These are phyloP conservation scores for Eptesicus fuscus DNA, from an alignment of 2,113 vertebrate genomes.

Conservation along the genomic window DNA sequence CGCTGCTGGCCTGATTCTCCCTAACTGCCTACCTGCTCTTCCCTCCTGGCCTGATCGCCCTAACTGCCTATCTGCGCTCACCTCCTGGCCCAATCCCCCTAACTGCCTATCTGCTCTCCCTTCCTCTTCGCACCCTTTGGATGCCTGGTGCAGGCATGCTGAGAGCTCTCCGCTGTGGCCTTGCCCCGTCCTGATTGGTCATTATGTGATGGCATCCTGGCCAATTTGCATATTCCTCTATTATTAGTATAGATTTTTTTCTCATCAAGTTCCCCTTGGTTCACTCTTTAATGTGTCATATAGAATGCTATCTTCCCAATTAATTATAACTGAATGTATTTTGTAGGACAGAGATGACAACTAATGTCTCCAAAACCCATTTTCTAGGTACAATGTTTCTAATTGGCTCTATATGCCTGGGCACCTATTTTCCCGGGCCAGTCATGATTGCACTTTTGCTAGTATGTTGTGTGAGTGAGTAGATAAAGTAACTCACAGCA, in stretches of 20 bases:
- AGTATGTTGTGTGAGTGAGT: background rate
- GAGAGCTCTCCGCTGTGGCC: too few relatives aligned
- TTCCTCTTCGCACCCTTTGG: too few relatives aligned
- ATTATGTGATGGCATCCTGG: too few relatives aligned
- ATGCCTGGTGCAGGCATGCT: too few relatives aligned
- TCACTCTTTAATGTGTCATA: background rate
- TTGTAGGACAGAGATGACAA: background rate
- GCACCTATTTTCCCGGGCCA: background rate
- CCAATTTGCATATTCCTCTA: too few relatives aligned
- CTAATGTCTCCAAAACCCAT: background rate
- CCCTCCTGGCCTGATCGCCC: too few relatives aligned
- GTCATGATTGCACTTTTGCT: background rate
- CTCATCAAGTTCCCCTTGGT: background rate
- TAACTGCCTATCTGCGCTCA: too few relatives aligned
- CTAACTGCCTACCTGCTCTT: too few relatives aligned
- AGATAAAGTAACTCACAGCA: background rate
- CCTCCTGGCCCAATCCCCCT: too few relatives aligned
- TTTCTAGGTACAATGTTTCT: background rate
- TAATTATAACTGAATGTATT: background rate
- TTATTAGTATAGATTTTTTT: background rate
- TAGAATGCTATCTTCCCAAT: background rate
- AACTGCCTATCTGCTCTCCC: too few relatives aligned
- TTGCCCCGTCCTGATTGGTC: too few relatives aligned
- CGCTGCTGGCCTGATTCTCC: too few relatives aligned
- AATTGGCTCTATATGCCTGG: background rate